Conservation (phyloP, 2,888 invertebrate genomes). For the Rhagophthalmus giganteus region DNA sequence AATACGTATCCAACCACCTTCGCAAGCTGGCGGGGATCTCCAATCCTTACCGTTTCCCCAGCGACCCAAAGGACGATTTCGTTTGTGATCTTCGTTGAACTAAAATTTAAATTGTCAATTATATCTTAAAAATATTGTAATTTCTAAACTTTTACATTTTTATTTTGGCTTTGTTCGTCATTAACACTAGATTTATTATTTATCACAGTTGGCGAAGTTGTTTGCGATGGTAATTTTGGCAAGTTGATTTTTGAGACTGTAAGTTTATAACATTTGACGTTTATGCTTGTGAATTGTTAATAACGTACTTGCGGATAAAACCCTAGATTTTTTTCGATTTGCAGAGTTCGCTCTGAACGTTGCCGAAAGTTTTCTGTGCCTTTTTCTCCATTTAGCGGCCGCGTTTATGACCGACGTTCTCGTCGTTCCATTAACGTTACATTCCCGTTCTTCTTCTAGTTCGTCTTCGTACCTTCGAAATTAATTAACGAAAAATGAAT, state of each 20-base stretch:
- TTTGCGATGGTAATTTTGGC: constrained; percentile 39
- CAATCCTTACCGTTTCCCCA: constrained; percentile 78
- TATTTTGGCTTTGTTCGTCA: constrained; percentile 37
- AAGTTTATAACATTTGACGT: not conserved
- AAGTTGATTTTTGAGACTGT: constrained; percentile 31
- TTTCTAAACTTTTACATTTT: constrained; percentile 8
- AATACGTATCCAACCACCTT: constrained; percentile 78
- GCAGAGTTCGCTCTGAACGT: constrained; percentile 10
- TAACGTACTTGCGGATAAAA: constrained; percentile 17
- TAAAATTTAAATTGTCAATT: constrained; percentile 33
- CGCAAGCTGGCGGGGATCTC: constrained; percentile 63
- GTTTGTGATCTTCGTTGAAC: constrained; percentile 49
- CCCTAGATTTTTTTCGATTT: constrained; percentile 11
- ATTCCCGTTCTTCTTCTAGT: constrained; percentile 1
- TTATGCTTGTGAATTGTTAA: too few relatives aligned
- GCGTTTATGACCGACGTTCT: constrained; percentile 47
- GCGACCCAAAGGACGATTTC: constrained; percentile 47
- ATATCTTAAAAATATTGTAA: not conserved
- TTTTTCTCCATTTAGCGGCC: constrained; percentile 51
- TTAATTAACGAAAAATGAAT: too few relatives aligned
- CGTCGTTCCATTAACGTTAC: constrained; percentile 12
- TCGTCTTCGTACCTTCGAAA: constrained; percentile 21
- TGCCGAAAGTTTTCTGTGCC: constrained; percentile 47
- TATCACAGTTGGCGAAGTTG: constrained; percentile 4
- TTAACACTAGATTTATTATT: constrained; percentile 35